Base-by-base conservation (phyloP, 2,888 invertebrate genomes). In the Strigamia transsilvanica region DNA sequence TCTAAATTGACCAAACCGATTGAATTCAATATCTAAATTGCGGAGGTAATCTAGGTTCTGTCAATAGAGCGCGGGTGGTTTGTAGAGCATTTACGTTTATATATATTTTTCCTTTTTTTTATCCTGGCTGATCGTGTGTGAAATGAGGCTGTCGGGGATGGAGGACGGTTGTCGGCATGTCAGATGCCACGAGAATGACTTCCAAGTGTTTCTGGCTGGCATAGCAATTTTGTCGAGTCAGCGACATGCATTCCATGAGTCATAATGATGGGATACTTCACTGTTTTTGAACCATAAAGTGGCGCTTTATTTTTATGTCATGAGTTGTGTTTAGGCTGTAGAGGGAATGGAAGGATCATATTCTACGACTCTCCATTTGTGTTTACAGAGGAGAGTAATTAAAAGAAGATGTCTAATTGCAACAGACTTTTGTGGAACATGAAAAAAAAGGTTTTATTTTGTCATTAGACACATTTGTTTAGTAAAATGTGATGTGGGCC, bases 161-260 rank as follows among this genome's bases (percentile, higher is more conserved):
- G 46, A 46, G 46, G 46, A 15, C 15, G 5, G 46, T 15, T 10
- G 15, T 13, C 1, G 46, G 46, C 46, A 46, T 46, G 46, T 46
- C 46, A 46, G 46, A 46, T 46, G 46, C 46, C 46, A 46, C 4
- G 46, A 46, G 46, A 46, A 46, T 46, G 46, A 13, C 46, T 46
- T 46, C 46, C 46, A 15, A 46, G 46, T 46, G 46, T 46, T 46
- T 46, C 46, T 46, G 46, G 46, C 13, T n/a, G 46, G 46, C 46
- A 46, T 46, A 46, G 15, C 46, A 46, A 46, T 46, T 46, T 46
- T 46, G 46, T 46, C 46, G 46, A 46, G 46, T n/a, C 46, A 46
- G 46, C 46, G n/a, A 46, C 15, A 12, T n/a, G n/a, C 46, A 46
- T 46, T 46, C 46, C 46, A n/a, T n/a, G 46, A 46, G 46, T 46